Base-by-base conservation (phyloP, 2,888 invertebrate genomes). In the Elmis aenea region DNA sequence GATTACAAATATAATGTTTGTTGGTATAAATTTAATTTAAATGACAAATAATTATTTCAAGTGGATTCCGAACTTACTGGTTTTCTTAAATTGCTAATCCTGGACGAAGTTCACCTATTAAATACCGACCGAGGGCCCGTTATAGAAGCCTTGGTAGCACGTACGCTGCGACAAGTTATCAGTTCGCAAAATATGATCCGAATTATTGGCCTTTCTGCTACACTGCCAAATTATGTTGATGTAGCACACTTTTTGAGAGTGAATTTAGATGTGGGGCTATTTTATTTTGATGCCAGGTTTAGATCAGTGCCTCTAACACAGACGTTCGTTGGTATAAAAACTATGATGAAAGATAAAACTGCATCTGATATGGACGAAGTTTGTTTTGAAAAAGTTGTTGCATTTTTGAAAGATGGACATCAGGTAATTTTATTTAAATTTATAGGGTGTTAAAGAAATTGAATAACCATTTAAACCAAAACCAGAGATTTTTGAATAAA, bases 111-210 rank as follows among this genome's bases (percentile, higher is more conserved):
- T 0, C 96, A 97, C 67, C 73, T 99, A 15, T 72, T 99, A 27
- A 96, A 99, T 63, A 95, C 96, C 2, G 96, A 96, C 59, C 74
- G 99, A 55, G 99, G 99, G 0, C 93, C 97, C 0, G 97, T 97
- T 3, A 90, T 99, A 3, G 99, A 99, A 67, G 92, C 95, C 1
- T 72, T 99, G 5, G 96, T 99, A 0, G 97, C 99, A 0, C 74
- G 99, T 48, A 99, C 97, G 0, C 69, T 97, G 3, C 77, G 99
- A 44, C 89, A 94, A 68, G 88, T 92, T 0, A 90, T 93, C 57
- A 84, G 88, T 1, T 83, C 87, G 0, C 92, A 93, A 66, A 85
- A 82, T 60, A 94, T 95, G 89, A 96, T 99, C 38, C 76, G 99
- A 28, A 96, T 99, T 44, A 88, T 99, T 1, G 97, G 96, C 0